These are phyloP conservation scores for Azorinus chamasolen DNA, from an alignment of 2,888 invertebrate genomes.

Conservation along the genomic window DNA sequence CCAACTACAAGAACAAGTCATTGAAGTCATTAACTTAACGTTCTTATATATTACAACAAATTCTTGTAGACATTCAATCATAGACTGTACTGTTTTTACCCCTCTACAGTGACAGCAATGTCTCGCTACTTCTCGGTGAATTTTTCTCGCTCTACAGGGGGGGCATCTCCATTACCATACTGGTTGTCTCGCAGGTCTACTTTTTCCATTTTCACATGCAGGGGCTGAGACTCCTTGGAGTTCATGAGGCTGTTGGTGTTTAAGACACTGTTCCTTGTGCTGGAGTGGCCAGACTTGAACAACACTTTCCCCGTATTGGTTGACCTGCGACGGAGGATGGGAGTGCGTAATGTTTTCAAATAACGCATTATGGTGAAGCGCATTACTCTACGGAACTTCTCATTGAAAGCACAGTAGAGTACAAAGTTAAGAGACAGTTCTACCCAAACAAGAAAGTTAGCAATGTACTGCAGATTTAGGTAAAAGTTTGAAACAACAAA, in stretches of 20 bases:
- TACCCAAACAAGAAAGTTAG: constrained; percentile 80
- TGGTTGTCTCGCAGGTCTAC: not conserved
- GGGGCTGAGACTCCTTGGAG: constrained; percentile 49
- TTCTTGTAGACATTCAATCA: no score
- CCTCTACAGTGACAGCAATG: no score
- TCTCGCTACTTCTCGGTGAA: no score
- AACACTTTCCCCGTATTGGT: constrained; percentile 54
- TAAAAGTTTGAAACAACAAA: constrained; percentile 73
- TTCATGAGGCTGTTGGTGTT: constrained; percentile 66
- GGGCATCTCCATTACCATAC: no score
- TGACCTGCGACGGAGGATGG: constrained; percentile 47
- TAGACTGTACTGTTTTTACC: no score
- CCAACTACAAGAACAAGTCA: no score
- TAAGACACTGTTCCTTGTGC: constrained; percentile 66
- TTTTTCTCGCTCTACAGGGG: no score
- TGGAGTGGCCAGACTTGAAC: constrained; percentile 65
- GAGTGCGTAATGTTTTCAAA: constrained; percentile 53
- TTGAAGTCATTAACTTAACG: no score
- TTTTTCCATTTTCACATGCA: no score
- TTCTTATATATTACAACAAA: no score
- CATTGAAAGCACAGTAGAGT: constrained; percentile 83
- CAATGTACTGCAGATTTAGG: constrained; percentile 68
- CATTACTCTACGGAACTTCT: constrained; percentile 76
- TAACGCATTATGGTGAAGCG: constrained; percentile 69
- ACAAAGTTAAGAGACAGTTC: constrained; percentile 84